Evolutionary conservation across 92 coral and sea anemone genomes (phyloP), one percentile per base, ranked within the genome.

Genomic region (Porites lobata): DNA sequence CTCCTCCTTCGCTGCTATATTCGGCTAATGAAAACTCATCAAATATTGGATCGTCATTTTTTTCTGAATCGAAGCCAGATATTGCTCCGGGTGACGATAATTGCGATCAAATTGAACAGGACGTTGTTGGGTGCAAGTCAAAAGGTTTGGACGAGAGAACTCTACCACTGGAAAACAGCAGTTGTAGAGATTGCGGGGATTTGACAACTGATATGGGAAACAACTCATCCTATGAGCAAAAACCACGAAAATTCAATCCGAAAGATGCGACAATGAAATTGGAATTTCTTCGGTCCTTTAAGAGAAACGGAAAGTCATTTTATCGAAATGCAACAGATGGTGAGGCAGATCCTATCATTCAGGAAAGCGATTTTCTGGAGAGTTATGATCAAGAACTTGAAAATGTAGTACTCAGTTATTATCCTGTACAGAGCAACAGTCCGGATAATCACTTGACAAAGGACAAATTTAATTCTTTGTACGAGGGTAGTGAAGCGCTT

Each of bases 31-130:
- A 85, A 77, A 32, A 26, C 76, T 76, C 89, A 58, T 67, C 75
- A 65, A 85, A 84, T 84, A 84, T 84, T 84, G 87, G 73, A 62
- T 73, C 80, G 65, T 52, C 87, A 84, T 21, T 62, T 74, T 84
- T 75, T 8, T 17, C 20, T 52, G 73, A 84, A 84, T 61, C 26
- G 73, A 75, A 74, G 22, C 64, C 26, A 24, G 79, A 84, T 84
- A 84, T 84, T 84, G 80, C 65, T 50, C n/a, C 58, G n/a, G 70
- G 29, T 73, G 69, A 72, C 14, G 79, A 63, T 17, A 70, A 73
- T 73, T 20, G 78, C 22, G 32, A 50, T 84, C 87, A 73, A 15
- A 29, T 84, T 22, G 74, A 73, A 63, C 52, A 22, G 51, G 50
- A 52, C 10, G 64, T 32, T 52, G n/a, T 6, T 4, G 65, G 26